Conservation (phyloP, 2,797 vertebrate genomes). For the Aldrovandia affinis region DNA sequence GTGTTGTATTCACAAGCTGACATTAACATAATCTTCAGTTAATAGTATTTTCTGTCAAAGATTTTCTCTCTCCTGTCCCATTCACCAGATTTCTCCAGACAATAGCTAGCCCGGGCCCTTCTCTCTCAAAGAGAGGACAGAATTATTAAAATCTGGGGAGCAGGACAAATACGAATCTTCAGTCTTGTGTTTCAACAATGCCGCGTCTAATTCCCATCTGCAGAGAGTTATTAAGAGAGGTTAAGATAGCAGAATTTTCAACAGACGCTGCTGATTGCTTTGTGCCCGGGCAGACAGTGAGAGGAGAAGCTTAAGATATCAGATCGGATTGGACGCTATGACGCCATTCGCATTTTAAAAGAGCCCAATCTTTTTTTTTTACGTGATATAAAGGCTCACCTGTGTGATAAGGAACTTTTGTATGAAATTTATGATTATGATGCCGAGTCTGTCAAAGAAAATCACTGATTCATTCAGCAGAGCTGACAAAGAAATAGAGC, state of each 20-base stretch:
- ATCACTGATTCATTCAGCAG: no score
- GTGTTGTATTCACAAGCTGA: not conserved
- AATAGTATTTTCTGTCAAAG: not conserved
- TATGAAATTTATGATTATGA: not conserved
- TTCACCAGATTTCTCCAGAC: conserved; percentile 10
- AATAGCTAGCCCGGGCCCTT: not conserved
- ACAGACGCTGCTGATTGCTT: conserved; percentile 12
- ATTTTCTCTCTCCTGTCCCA: not conserved
- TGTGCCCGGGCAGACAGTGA: not conserved
- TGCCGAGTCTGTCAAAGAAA: no score
- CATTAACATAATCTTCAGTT: conserved; percentile 1
- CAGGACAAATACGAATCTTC: not conserved
- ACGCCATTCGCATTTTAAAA: conserved; percentile 28
- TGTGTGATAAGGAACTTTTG: not conserved
- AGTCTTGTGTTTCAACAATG: not conserved
- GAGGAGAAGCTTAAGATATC: conserved; percentile 13
- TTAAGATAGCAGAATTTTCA: not conserved
- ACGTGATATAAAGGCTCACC: not conserved
- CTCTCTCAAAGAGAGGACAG: not conserved
- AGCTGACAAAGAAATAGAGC: no score
- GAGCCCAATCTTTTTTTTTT: not conserved
- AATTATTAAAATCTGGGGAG: not conserved
- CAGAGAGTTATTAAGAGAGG: conserved; percentile 6
- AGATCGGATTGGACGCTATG: not conserved
- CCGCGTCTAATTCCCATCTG: not conserved